Evolutionary conservation across 2,113 vertebrate species (phyloP), one percentile per base, ranked within the genome.

Genomic region (Sporophila hypoxantha): DNA sequence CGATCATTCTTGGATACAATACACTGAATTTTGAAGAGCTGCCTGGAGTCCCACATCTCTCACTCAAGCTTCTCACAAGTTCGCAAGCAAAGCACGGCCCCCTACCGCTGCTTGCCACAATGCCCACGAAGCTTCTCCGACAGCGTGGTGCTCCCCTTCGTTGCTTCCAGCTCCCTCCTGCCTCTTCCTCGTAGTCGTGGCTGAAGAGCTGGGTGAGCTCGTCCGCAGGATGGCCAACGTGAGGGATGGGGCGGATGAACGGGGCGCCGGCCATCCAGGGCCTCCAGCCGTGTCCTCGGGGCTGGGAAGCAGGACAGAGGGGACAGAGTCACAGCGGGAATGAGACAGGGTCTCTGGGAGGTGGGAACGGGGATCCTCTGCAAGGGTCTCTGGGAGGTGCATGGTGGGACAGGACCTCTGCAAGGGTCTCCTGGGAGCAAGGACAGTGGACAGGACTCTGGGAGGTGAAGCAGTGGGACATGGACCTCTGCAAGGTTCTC

Each of bases 41-140:
- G 37, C 37, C 37, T 37, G 37, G 37, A 37, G 37, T 37, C 37
- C 37, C 37, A 37, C 49, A 27, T 27, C 49, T 16, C 49, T 10
- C 49, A 50, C 25, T 27, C 15, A 17, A 15, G 26, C 49, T n/a
- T 50, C 49, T 26, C 9, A 50, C 49, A 29, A 29, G 49, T 6
- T 25, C 56, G n/a, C 19, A 15, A 46, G 56, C 36, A 13, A 68
- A 49, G 29, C 0, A 3, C 0, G 15, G 27, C n/a, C 80, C 26
- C 50, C 30, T 56, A 36, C 17, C 8, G 0, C 20, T 1, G 16
- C 69, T 46, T n/a, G n/a, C 42, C 41, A 5, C 47, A 81, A 73
- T 17, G 36, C 97, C 92, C 93, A 99, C 99, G 98, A 4, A 98
- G 99, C 84, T 97, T 99, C 92, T 99, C 98, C 0, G 96, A 91